A percentile compares a stretch with the other conserved stretches of the same genome.
Evolutionary conservation across 2,888 invertebrate species (phyloP).

Genomic region (Drosophila mercatorum): DNA sequence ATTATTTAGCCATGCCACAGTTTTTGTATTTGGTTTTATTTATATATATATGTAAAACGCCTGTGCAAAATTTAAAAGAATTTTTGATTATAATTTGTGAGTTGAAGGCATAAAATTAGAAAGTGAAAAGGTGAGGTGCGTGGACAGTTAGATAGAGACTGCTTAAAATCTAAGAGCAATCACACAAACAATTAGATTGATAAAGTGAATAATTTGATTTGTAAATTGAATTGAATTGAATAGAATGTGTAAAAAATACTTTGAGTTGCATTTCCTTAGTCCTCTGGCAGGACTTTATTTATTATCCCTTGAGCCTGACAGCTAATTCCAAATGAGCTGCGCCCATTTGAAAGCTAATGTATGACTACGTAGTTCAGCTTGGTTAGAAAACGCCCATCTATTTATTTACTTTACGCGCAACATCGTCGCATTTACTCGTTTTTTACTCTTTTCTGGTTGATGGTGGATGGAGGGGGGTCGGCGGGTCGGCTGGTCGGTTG

Average conservation of each 20-base stretch:
- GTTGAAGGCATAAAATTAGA: conserved; percentile 5
- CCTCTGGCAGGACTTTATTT: conserved; percentile 2
- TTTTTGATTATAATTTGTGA: conserved; percentile 12
- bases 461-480: neutral
- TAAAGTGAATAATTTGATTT: conserved; percentile 8
- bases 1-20: conserved; percentile 53
- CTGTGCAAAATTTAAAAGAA: conserved; percentile 37
- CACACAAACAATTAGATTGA: conserved; percentile 17
- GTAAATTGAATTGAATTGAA: neutral
- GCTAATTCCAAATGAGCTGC: conserved; percentile 41
- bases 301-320: conserved; percentile 27
- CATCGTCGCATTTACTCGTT: conserved; percentile 39
- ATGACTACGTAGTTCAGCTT: conserved; percentile 32
- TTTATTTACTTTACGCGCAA: conserved; percentile 62
- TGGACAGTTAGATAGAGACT: conserved; percentile 41
- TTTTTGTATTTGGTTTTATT: conserved; percentile 1
- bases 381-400: conserved; percentile 65
- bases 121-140: conserved; percentile 41
- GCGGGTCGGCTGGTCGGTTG: no score
- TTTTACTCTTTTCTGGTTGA: conserved; percentile 5
- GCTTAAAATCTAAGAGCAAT: conserved; percentile 10
- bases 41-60: conserved; percentile 18
- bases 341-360: conserved; percentile 41
- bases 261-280: neutral
- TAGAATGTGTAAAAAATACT: neutral